Evolutionary conservation across 2,113 vertebrate genomes (phyloP).

Genomic region (Catharus bicknelli): DNA sequence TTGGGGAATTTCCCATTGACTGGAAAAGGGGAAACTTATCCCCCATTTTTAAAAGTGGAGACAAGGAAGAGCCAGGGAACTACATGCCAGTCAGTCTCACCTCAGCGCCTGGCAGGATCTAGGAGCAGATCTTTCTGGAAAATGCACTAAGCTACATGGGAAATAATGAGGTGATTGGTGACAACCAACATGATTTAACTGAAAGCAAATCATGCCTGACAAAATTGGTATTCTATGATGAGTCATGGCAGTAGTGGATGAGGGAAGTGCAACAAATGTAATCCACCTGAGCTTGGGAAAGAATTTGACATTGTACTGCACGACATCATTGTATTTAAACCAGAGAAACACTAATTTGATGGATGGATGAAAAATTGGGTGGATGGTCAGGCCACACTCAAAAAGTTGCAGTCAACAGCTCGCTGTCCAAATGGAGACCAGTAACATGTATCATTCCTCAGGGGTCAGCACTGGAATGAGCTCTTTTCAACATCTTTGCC

Average conservation of each 20-base stretch:
- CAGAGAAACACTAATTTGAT: not conserved
- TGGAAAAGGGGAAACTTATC: not conserved
- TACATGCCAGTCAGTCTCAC: not conserved
- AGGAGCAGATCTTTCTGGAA: not conserved
- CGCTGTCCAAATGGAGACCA: not conserved
- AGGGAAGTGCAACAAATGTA: not conserved
- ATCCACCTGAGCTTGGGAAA: not conserved
- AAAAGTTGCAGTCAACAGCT: not conserved
- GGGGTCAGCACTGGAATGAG: not conserved
- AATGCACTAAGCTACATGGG: no score
- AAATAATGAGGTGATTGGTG: not conserved
- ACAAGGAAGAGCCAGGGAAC: not conserved
- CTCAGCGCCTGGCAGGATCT: not conserved
- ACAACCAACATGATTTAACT: not conserved
- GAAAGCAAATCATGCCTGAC: not conserved
- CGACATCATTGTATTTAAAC: not conserved
- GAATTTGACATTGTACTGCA: not conserved
- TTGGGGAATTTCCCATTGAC: not conserved
- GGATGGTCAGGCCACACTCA: no score
- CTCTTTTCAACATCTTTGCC: not conserved
- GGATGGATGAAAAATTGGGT: not conserved
- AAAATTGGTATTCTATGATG: not conserved
- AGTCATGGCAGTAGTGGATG: not conserved
- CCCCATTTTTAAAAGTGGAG: not conserved
- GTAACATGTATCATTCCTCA: not conserved